These are phyloP conservation scores for Cryptoleucopteryx plumbea DNA, from an alignment of 2,113 vertebrate species.

Conservation along the genomic window DNA sequence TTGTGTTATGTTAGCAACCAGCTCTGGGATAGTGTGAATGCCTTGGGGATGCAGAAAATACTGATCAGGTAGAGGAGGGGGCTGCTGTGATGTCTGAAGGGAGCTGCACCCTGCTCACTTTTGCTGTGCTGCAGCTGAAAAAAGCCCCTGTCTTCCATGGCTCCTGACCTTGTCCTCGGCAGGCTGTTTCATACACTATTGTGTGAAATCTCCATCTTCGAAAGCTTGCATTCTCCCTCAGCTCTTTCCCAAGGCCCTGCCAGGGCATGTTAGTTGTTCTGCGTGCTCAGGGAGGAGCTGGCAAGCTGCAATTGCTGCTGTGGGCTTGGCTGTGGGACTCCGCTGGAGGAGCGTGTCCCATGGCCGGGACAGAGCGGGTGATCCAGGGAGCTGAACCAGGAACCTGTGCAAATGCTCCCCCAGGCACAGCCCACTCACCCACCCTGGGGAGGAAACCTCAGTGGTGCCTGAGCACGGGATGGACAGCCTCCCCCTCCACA, in stretches of 20 bases:
- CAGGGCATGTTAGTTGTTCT: neutral
- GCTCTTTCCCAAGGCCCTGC: neutral
- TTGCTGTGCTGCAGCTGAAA: neutral
- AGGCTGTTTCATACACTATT: neutral
- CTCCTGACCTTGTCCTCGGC: neutral
- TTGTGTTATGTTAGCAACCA: rapidly evolving
- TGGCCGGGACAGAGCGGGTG: too few relatives aligned
- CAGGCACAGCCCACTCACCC: too few relatives aligned
- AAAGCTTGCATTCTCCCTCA: neutral
- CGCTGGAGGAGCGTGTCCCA: neutral
- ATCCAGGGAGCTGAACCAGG: neutral
- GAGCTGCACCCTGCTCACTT: neutral
- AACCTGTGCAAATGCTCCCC: neutral
- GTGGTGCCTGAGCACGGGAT: neutral
- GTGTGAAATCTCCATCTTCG: neutral
- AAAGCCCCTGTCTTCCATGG: neutral
- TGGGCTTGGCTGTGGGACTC: neutral
- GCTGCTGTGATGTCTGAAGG: neutral
- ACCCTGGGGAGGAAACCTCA: neutral
- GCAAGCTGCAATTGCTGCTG: neutral
- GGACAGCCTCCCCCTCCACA: neutral
- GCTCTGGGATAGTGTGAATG: neutral
- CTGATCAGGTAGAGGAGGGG: neutral
- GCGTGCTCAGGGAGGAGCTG: neutral
- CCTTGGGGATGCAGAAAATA: neutral